A percentile compares a stretch with the other conserved stretches of the same genome.
phyloP scores from a whole-genome alignment of 2,113 vertebrate genomes.

The Chunga burmeisteri region DNA sequence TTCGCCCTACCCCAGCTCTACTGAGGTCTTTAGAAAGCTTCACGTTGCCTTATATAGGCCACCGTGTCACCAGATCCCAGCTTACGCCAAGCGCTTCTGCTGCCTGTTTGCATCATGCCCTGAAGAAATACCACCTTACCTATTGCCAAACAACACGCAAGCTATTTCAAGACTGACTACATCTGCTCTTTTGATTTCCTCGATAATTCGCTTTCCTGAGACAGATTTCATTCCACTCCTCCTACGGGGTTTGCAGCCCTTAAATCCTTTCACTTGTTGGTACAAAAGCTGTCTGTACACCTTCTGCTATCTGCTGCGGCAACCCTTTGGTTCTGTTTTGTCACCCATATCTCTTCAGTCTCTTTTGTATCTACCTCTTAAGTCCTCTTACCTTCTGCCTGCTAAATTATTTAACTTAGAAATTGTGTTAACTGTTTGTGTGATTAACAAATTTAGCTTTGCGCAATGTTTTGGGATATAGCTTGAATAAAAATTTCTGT shows the following conservation, averaged over 20 bases:
- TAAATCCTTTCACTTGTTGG: not conserved
- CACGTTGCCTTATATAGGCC: fast-evolving
- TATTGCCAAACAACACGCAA: not conserved
- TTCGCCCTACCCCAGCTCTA: not conserved
- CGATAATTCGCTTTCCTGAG: not conserved
- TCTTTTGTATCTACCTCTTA: conserved; percentile 30
- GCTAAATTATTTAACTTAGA: not conserved
- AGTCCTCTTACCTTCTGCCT: not conserved
- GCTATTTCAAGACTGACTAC: not conserved
- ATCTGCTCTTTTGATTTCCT: not conserved
- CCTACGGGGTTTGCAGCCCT: not conserved
- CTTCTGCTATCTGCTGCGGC: not conserved
- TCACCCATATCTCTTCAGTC: not conserved
- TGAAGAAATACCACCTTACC: not conserved
- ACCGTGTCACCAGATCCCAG: fast-evolving
- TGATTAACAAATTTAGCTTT: not conserved
- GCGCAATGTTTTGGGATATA: not conserved
- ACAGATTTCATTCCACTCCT: not conserved
- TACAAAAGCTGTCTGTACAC: not conserved
- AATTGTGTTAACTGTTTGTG: not conserved
- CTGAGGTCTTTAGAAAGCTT: not conserved
- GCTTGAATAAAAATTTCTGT: not conserved
- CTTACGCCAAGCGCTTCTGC: fast-evolving
- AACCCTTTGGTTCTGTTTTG: not conserved
- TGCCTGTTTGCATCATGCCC: not conserved